Base-by-base conservation (phyloP, 2,113 vertebrate species). In the Hydrochoerus hydrochaeris region DNA sequence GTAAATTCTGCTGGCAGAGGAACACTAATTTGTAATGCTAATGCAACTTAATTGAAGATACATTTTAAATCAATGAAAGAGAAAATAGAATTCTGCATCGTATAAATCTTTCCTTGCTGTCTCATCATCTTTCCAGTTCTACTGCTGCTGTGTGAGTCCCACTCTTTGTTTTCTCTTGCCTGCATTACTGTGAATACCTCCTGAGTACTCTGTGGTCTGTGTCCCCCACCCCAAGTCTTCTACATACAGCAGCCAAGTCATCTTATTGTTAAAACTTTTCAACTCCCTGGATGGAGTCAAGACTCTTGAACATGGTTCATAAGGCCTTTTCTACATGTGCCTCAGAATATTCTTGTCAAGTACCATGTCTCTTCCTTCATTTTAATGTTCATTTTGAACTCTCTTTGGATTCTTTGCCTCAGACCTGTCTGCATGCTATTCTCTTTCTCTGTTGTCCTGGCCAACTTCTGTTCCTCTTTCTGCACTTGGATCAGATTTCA, bases 41-140 rank as follows among this genome's bases (percentile, higher is more conserved):
- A 41, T 86, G 41, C 13, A 67, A 30, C 67, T 41, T 80, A 88
- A 88, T 30, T 91, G 52, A 92, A 89, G 85, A 88, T 60, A n/a
- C 52, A 78, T 62, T 91, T 95, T 73, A 91, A 86, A 71, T 94
- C 46, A 92, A 5, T 96, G 49, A 80, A 71, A 69, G 91, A 52
- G 58, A 54, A 65, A 73, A 10, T 28, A n/a, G 22, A 12, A 86
- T 62, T 82, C 44, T 32, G 35, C 35, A 9, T 93, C 85, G 8
- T 52, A 3, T 57, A 4, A 58, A 20, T 88, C 88, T 86, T 89
- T 60, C 30, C 28, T 71, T 30, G 52, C 65, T 46, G 1, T 67
- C 49, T 81, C 49, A 69, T 17, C 11, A 77, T 20, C 20, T 67
- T 35, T 81, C 41, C 9, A 52, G 80, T 87, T 57, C 65, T 44